A percentile compares a stretch with the other conserved stretches of the same genome.
phyloP scores from a whole-genome alignment of 2,113 vertebrate genomes.

The Halichoeres trimaculatus region DNA sequence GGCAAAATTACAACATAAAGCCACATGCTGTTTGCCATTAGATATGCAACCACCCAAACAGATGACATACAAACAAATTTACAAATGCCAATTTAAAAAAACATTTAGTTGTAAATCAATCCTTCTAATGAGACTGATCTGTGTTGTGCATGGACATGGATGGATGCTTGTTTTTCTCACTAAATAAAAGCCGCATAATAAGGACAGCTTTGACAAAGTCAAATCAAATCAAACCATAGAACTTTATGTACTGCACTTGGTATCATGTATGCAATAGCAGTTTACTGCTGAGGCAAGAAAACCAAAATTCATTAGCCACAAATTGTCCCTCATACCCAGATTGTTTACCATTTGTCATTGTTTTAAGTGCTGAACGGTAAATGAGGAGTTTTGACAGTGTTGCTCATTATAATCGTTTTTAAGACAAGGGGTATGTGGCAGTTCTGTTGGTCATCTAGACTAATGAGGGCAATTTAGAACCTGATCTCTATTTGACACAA shows the following conservation, averaged over 20 bases:
- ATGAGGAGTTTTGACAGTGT: conserved; percentile 21
- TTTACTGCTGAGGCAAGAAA: too few relatives aligned
- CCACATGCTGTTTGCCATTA: background rate
- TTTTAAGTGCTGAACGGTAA: background rate
- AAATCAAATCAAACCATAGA: too few relatives aligned
- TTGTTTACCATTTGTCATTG: background rate
- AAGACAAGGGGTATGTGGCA: conserved; percentile 9
- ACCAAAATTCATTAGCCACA: background rate
- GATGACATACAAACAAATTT: background rate
- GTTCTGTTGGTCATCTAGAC: background rate
- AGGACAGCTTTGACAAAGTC: too few relatives aligned
- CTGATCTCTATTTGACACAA: too few relatives aligned
- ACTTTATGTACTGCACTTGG: too few relatives aligned
- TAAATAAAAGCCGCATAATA: too few relatives aligned
- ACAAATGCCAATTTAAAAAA: too few relatives aligned
- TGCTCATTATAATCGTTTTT: conserved; percentile 38
- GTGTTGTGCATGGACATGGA: background rate
- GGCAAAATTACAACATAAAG: background rate
- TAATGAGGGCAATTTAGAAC: too few relatives aligned
- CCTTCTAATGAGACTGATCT: too few relatives aligned
- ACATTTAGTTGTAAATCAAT: too few relatives aligned
- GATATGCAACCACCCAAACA: background rate
- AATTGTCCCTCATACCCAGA: background rate
- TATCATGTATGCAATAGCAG: too few relatives aligned
- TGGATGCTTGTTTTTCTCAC: too few relatives aligned